Evolutionary conservation across 2,797 vertebrate species (phyloP).

Genomic region (Gymnothorax javanicus): DNA sequence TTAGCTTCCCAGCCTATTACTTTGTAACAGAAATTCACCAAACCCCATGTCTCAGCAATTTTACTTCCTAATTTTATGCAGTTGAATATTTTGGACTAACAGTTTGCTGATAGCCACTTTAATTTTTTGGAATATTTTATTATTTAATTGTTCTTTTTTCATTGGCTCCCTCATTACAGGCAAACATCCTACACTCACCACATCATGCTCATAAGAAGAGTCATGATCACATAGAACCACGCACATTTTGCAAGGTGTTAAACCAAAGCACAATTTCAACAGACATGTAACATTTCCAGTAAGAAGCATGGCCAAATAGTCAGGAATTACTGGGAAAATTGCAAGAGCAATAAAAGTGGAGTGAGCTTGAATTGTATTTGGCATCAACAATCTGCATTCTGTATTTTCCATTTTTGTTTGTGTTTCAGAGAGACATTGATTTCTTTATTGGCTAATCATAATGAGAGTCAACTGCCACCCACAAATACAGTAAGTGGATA

Average conservation of each 20-base stretch:
- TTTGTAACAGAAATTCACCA: background rate
- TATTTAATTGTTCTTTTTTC: background rate
- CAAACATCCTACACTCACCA: background rate
- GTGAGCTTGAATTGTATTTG: background rate
- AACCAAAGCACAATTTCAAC: background rate
- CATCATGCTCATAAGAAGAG: background rate
- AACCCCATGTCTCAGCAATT: background rate
- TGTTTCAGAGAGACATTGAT: background rate
- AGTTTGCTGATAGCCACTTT: background rate
- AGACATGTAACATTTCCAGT: background rate
- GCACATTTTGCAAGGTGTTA: background rate
- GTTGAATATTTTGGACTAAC: background rate
- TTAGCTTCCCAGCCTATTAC: background rate
- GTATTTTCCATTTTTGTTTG: background rate
- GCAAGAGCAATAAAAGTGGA: background rate
- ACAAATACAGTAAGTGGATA: background rate
- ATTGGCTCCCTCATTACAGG: background rate
- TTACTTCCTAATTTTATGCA: background rate
- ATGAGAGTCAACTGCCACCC: background rate
- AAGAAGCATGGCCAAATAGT: background rate
- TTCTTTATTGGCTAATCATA: background rate
- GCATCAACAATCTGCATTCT: background rate
- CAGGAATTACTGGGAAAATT: background rate
- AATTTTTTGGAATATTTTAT: background rate
- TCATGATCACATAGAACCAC: background rate